These are phyloP conservation scores for Aproaerema taeniolella DNA, from an alignment of 2,888 invertebrate species.

Conservation along the genomic window DNA sequence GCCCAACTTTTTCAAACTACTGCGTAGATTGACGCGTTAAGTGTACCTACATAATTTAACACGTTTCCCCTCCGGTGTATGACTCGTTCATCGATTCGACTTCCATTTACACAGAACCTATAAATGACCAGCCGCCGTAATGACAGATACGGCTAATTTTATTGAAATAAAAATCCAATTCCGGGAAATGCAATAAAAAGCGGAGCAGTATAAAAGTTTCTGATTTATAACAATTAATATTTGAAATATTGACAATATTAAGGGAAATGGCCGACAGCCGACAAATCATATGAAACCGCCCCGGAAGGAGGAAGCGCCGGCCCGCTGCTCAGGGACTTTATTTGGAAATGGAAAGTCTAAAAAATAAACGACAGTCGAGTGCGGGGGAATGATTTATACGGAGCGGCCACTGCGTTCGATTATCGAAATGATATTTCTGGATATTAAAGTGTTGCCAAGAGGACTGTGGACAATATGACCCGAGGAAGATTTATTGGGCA, in stretches of 20 bases:
- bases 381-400: slow-evolving; percentile 70
- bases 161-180: slow-evolving; percentile 62
- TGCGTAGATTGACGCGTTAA: slow-evolving; percentile 72
- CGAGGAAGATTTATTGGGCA: slow-evolving; percentile 73
- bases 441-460: slow-evolving; percentile 77
- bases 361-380: slow-evolving; percentile 69
- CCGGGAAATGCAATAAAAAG: slow-evolving; percentile 54
- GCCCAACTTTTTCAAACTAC: slow-evolving; percentile 73
- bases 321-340: slow-evolving; percentile 73
- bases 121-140: slow-evolving; percentile 26
- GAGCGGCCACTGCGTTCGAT: slow-evolving; percentile 66
- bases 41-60: slow-evolving; percentile 75
- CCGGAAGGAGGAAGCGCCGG: slow-evolving; percentile 75
- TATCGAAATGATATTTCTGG: slow-evolving; percentile 75
- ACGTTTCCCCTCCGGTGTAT: slow-evolving; percentile 53
- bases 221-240: slow-evolving; percentile 77
- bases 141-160: slow-evolving; percentile 44
- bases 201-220: slow-evolving; percentile 52
- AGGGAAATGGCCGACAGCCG: slow-evolving; percentile 72
- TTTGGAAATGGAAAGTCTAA: slow-evolving; percentile 77
- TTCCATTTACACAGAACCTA: slow-evolving; percentile 35
- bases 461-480: slow-evolving; percentile 76
- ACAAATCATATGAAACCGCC: slow-evolving; percentile 76
- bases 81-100: slow-evolving; percentile 43
- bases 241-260: slow-evolving; percentile 77